Evolutionary conservation across 1,140 invertebrate genomes (phyloP).

Genomic region (Sesamia nonagrioides): DNA sequence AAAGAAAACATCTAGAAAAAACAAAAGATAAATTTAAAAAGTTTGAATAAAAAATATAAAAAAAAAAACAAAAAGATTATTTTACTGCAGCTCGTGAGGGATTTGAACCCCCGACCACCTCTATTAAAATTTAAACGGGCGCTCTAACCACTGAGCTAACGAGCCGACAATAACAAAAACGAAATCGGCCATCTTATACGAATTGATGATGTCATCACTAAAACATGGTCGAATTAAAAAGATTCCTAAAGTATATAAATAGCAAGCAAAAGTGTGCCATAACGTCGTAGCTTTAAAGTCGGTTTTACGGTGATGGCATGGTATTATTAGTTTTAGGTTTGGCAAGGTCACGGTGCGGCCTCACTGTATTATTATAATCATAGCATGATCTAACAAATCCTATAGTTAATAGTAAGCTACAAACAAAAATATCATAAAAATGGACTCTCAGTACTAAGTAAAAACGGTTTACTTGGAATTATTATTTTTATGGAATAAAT

Average conservation of each 20-base stretch:
- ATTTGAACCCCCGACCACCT: conserved; percentile 46
- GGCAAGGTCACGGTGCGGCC: background rate
- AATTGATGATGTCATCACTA: conserved; percentile 5
- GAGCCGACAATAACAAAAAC: background rate
- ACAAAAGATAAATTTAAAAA: too few relatives aligned
- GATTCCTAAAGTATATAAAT: background rate
- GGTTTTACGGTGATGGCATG: background rate
- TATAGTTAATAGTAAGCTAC: too few relatives aligned
- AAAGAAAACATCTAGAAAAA: too few relatives aligned
- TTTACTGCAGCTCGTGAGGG: conserved; percentile 39
- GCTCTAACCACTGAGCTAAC: conserved; percentile 49
- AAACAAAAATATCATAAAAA: too few relatives aligned
- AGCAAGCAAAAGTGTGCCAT: background rate
- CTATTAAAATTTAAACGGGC: conserved; percentile 21
- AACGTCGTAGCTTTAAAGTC: background rate
- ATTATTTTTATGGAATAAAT: too few relatives aligned
- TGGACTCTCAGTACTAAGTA: too few relatives aligned
- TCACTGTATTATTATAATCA: background rate
- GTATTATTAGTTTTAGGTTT: background rate
- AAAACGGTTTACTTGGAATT: too few relatives aligned
- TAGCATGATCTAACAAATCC: background rate
- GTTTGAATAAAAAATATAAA: too few relatives aligned
- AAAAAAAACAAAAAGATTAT: too few relatives aligned
- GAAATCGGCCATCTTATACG: background rate
- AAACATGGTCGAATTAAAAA: background rate